These are phyloP conservation scores for Steinernema feltiae DNA, from an alignment of 1,140 invertebrate species.

Conservation along the genomic window DNA sequence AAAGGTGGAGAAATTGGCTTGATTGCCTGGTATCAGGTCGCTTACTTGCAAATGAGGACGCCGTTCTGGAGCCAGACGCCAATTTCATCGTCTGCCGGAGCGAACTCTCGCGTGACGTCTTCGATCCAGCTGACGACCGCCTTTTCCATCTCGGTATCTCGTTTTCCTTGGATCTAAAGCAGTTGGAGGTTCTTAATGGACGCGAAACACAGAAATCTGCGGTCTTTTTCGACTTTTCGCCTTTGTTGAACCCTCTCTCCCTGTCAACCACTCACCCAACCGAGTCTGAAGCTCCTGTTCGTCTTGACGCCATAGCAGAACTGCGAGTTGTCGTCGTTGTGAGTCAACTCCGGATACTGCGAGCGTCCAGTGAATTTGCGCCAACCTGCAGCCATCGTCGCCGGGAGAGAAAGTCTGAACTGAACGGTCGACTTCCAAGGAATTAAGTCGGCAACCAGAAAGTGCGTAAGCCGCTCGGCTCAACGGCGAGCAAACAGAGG, in stretches of 20 bases:
- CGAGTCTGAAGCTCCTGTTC: conserved; percentile 20
- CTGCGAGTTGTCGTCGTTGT: conserved; percentile 25
- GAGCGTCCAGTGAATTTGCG: conserved; percentile 26
- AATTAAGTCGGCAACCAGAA: neutral
- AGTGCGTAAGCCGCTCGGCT: neutral
- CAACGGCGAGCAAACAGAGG: neutral
- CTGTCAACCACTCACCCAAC: conserved; percentile 25
- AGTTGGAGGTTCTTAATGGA: too few relatives aligned
- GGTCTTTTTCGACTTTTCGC: too few relatives aligned
- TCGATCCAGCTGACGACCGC: neutral
- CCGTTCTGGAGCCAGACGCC: neutral
- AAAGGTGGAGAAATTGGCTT: neutral
- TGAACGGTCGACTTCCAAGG: neutral
- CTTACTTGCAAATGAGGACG: neutral
- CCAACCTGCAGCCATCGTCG: conserved; percentile 25
- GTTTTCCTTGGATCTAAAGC: conserved; percentile 6
- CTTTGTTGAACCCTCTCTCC: neutral
- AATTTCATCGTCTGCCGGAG: neutral
- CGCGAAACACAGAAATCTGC: too few relatives aligned
- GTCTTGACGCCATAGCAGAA: conserved; percentile 25
- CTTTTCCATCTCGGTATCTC: neutral
- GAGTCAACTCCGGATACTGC: conserved; percentile 24
- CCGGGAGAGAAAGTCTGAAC: neutral
- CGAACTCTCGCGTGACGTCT: conserved; percentile 1
- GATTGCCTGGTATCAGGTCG: neutral